A percentile compares a stretch with the other conserved stretches of the same genome.
phyloP scores from a whole-genome alignment of 2,888 invertebrate species.

The Thera obeliscata region DNA sequence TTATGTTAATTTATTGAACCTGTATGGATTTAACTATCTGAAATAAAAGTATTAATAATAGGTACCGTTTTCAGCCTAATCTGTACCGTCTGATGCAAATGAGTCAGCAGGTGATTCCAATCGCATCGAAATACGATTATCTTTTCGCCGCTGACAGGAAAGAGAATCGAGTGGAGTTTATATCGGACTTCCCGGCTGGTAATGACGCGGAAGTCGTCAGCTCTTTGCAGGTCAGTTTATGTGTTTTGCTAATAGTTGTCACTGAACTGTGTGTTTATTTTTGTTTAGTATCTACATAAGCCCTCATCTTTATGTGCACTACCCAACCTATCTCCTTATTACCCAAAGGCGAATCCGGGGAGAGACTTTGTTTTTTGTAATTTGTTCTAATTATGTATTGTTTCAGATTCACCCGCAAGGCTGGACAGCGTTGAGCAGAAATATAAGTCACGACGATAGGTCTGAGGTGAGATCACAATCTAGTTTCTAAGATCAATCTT shows the following conservation, averaged over 20 bases:
- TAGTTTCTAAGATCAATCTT: too few relatives aligned
- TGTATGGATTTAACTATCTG: too few relatives aligned
- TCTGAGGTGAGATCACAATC: conserved; percentile 87
- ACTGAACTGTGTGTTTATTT: too few relatives aligned
- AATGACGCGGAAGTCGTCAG: conserved; percentile 96
- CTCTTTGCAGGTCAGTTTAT: conserved; percentile 87
- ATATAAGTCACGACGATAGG: conserved; percentile 93
- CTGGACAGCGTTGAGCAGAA: conserved; percentile 94
- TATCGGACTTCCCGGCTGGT: conserved; percentile 93
- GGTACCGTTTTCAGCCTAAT: conserved; percentile 87
- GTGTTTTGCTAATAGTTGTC: neutral
- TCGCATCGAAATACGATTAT: conserved; percentile 91
- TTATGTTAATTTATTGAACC: too few relatives aligned
- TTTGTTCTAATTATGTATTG: conserved; percentile 35
- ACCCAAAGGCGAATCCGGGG: too few relatives aligned
- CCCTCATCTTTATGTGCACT: too few relatives aligned
- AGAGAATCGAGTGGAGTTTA: conserved; percentile 94
- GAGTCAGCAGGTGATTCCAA: conserved; percentile 91
- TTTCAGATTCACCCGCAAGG: conserved; percentile 93
- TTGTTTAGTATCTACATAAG: too few relatives aligned
- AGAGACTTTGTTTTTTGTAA: too few relatives aligned
- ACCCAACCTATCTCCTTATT: too few relatives aligned
- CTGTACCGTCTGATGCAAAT: conserved; percentile 95
- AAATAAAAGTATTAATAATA: too few relatives aligned
- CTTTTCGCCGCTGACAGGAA: conserved; percentile 89